Conservation (phyloP, 2,113 vertebrate species). For the Lontra canadensis region DNA sequence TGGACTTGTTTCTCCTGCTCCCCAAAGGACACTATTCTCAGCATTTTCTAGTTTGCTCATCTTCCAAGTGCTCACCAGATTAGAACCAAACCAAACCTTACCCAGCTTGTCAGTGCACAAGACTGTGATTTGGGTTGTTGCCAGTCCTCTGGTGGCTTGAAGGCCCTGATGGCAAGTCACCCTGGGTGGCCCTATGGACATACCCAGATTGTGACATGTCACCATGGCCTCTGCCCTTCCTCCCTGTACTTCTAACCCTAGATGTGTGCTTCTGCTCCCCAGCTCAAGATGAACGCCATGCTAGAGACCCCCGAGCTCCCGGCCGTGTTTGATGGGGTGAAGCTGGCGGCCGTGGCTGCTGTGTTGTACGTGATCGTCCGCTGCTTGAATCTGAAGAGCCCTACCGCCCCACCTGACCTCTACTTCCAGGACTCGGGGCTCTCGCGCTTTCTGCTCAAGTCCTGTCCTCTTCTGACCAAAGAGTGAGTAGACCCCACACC, state of each 20-base stretch:
- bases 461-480: conserved; percentile 97
- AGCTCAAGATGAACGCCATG: conserved; percentile 84
- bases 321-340: conserved; percentile 97
- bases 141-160: not conserved
- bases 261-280: conserved; percentile 1
- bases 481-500: conserved; percentile 89
- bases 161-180: not conserved
- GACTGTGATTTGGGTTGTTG: not conserved
- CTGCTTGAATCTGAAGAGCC: conserved; percentile 97
- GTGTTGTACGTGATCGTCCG: conserved; percentile 96
- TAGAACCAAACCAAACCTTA: not conserved
- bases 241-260: not conserved
- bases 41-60: not conserved
- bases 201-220: rapidly evolving
- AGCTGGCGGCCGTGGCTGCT: conserved; percentile 95
- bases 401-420: conserved; percentile 94
- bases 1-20: not conserved
- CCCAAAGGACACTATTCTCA: not conserved
- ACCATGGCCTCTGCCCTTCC: not conserved
- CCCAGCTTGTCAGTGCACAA: not conserved
- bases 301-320: conserved; percentile 94
- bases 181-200: not conserved
- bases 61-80: not conserved
- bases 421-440: conserved; percentile 94
- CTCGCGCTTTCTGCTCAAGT: conserved; percentile 94